A percentile compares a stretch with the other conserved stretches of the same genome.
Conservation (phyloP, 1,140 invertebrate genomes). For the Plectrocnemia conspersa region DNA sequence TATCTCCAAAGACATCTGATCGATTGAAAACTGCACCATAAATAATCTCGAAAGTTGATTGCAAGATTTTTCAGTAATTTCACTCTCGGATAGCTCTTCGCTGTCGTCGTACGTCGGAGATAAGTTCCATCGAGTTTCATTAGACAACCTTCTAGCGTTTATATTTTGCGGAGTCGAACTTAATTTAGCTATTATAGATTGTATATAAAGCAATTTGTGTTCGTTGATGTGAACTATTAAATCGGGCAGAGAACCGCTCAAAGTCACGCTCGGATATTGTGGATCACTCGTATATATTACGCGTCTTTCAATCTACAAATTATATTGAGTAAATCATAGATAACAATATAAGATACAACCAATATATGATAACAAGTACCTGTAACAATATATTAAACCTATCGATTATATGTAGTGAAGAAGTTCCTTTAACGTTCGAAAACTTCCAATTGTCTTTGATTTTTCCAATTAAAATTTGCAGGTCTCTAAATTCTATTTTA, state of each 20-base stretch:
- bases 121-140: too few species aligned
- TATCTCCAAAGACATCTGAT: slow-evolving; percentile 81
- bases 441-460: slow-evolving; percentile 87
- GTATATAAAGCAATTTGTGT: slow-evolving; percentile 60
- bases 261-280: slow-evolving; percentile 73
- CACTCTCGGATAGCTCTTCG: slow-evolving; percentile 41
- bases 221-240: slow-evolving; percentile 87
- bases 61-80: slow-evolving; percentile 51
- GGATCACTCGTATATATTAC: slow-evolving; percentile 79
- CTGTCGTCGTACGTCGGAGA: slow-evolving; percentile 24
- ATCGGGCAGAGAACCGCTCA: slow-evolving; percentile 80
- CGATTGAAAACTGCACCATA: slow-evolving; percentile 81
- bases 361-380: slow-evolving; percentile 38
- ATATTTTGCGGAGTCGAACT: slow-evolving; percentile 22
- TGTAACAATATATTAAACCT: slow-evolving; percentile 85
- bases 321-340: slow-evolving; percentile 8
- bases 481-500: slow-evolving; percentile 74
- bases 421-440: slow-evolving; percentile 75
- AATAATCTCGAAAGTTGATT: slow-evolving; percentile 61
- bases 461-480: slow-evolving; percentile 83
- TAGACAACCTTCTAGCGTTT: too few species aligned
- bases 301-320: slow-evolving; percentile 64
- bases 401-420: slow-evolving; percentile 82
- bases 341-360: slow-evolving; percentile 2
- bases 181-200: slow-evolving; percentile 26